These are phyloP conservation scores for Henricia sp. DNA, from an alignment of 53 echinoderm and acorn worm genomes.

Conservation along the genomic window DNA sequence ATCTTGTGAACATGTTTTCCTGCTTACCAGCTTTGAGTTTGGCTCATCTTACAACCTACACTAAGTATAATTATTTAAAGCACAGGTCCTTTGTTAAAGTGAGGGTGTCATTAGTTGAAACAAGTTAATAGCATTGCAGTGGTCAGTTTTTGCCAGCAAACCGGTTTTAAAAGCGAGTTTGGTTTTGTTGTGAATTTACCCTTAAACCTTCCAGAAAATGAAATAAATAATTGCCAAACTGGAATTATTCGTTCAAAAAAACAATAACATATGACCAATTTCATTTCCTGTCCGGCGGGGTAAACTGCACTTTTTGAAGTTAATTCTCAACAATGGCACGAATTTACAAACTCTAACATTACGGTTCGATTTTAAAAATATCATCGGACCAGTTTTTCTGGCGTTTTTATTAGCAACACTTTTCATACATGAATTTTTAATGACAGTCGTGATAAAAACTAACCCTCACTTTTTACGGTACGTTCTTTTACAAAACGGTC, in stretches of 20 bases:
- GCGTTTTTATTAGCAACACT: constrained; percentile 26
- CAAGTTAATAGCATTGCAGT: no score
- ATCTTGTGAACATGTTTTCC: no score
- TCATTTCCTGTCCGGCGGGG: constrained; percentile 19
- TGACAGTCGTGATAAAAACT: constrained; percentile 18
- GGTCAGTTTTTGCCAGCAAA: no score
- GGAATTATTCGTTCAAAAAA: no score
- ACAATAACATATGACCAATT: constrained; percentile 2
- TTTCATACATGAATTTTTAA: constrained; percentile 35
- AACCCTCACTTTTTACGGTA: constrained; percentile 53
- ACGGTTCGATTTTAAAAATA: neutral
- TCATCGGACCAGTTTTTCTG: constrained; percentile 3
- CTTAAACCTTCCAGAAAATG: no score
- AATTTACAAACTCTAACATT: constrained; percentile 15
- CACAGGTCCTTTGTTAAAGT: constrained; percentile 41
- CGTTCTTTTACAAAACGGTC: constrained; percentile 6
- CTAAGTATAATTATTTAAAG: neutral
- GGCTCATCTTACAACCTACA: no score
- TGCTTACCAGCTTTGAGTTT: no score
- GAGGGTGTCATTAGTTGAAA: constrained; percentile 12
- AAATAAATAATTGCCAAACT: no score
- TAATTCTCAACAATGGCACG: neutral
- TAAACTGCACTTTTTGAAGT: neutral
- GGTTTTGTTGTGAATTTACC: no score
- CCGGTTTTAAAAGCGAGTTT: no score